These are phyloP conservation scores for Lysandra bellargus DNA, from an alignment of 2,888 invertebrate species.

Conservation along the genomic window DNA sequence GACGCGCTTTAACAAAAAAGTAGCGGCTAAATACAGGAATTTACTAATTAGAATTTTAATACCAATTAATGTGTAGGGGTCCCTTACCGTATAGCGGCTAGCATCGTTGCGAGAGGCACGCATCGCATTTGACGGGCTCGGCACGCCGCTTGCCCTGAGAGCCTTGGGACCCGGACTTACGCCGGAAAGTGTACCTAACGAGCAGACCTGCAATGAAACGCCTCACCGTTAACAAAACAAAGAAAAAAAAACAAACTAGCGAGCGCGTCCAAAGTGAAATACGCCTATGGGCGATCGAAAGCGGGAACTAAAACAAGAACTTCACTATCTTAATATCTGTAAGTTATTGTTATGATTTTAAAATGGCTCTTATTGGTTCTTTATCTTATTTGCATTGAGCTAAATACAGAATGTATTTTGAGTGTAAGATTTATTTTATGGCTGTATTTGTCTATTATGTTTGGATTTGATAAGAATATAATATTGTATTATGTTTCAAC, in stretches of 20 bases:
- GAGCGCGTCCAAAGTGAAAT: slow-evolving; percentile 77
- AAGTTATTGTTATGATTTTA: slow-evolving; percentile 18
- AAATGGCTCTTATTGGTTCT: slow-evolving; percentile 27
- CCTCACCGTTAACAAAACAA: slow-evolving; percentile 79
- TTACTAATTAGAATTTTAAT: slow-evolving; percentile 19
- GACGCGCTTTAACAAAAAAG: slow-evolving; percentile 64
- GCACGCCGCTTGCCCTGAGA: slow-evolving; percentile 76
- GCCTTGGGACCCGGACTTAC: slow-evolving; percentile 80
- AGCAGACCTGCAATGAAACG: slow-evolving; percentile 82
- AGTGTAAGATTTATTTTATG: slow-evolving; percentile 18
- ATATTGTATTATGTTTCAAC: neutral
- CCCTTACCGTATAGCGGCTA: slow-evolving; percentile 78
- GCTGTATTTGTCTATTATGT: slow-evolving; percentile 7
- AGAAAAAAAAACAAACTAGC: slow-evolving; percentile 70
- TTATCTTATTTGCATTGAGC: slow-evolving; percentile 48
- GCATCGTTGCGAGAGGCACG: slow-evolving; percentile 81
- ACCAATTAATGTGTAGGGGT: slow-evolving; percentile 38
- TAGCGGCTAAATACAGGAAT: slow-evolving; percentile 42
- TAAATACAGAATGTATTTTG: slow-evolving; percentile 61
- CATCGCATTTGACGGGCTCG: slow-evolving; percentile 79
- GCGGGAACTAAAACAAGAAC: slow-evolving; percentile 42
- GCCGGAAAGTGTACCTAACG: slow-evolving; percentile 82
- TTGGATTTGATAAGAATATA: neutral
- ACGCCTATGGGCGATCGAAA: slow-evolving; percentile 75
- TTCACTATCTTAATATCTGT: slow-evolving; percentile 22